Base-by-base conservation (phyloP, 2,888 invertebrate genomes). In the Autographa pulchrina region DNA sequence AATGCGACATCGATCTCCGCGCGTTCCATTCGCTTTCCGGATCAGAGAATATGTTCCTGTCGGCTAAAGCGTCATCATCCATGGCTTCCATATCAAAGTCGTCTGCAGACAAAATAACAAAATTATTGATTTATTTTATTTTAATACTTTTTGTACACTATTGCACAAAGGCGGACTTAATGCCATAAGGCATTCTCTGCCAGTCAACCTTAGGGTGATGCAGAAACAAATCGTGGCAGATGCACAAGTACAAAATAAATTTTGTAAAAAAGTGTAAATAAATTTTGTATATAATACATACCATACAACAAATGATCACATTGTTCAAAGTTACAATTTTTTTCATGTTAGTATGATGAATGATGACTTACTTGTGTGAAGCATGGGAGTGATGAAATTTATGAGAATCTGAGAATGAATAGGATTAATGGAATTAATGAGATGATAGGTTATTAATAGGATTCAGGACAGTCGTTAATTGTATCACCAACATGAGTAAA, bases 21-120 rank as follows among this genome's bases (percentile, higher is more conserved):
- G 84, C 86, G 59, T 92, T 94, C 97, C 97, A 97, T 84, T 97
- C 97, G 85, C 97, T 97, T 91, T 97, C 97, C 0, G 97, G 97
- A 86, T 97, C 97, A 0, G 97, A 97, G 90, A 97, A 97, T 76
- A 97, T 95, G 78, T 96, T 96, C 70, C 93, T 91, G 59, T 97
- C 97, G 25, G 96, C 89, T 8, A 96, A 88, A 8, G 95, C 94
- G 72, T 97, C 97, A 73, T 97, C 97, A 75, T 92, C 91, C 76
- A 91, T 84, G 0, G 86, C 90, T 18, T 94, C 92, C 71, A 92
- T 82, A 70, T 94, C 92, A 14, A 93, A 77, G 25, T 92, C 92
- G 62, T 92, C 94, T 94, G 91, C 5, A 78, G 65, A 77, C 32
- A 82, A 59, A 31, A 70, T 65, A 59, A 43, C 2, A 65, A 48